phyloP scores from a whole-genome alignment of 2,888 invertebrate genomes.

The Lasius platythorax region DNA sequence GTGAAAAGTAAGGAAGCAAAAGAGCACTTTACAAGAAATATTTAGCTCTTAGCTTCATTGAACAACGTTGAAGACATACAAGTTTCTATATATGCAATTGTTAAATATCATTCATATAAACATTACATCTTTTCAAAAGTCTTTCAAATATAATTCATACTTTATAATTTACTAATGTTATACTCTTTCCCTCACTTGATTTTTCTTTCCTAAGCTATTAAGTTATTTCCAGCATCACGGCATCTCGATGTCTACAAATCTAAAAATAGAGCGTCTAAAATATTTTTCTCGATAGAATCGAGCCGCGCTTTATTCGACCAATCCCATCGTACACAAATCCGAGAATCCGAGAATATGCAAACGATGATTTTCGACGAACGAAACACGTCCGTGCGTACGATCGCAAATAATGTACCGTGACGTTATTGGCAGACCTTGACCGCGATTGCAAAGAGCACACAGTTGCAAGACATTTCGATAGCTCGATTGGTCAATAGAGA shows the following conservation, averaged over 20 bases:
- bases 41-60: neutral
- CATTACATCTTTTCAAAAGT: neutral
- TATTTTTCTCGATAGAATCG: conserved; percentile 20
- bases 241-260: neutral
- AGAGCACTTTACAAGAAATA: neutral
- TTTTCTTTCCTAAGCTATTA: neutral
- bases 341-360: neutral
- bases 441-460: conserved; percentile 30
- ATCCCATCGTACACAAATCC: neutral
- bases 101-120: neutral
- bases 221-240: conserved; percentile 26
- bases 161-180: neutral
- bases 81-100: neutral
- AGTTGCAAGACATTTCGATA: neutral
- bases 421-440: conserved; percentile 24
- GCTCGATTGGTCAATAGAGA: neutral
- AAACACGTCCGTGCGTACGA: neutral
- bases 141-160: neutral
- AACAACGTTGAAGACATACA: neutral
- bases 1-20: neutral
- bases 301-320: neutral
- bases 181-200: neutral
- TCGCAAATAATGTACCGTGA: neutral
- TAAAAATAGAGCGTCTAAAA: conserved; percentile 31
- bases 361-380: neutral